These are phyloP conservation scores for Orussus abietinus DNA, from an alignment of 1,140 invertebrate genomes.

Conservation along the genomic window DNA sequence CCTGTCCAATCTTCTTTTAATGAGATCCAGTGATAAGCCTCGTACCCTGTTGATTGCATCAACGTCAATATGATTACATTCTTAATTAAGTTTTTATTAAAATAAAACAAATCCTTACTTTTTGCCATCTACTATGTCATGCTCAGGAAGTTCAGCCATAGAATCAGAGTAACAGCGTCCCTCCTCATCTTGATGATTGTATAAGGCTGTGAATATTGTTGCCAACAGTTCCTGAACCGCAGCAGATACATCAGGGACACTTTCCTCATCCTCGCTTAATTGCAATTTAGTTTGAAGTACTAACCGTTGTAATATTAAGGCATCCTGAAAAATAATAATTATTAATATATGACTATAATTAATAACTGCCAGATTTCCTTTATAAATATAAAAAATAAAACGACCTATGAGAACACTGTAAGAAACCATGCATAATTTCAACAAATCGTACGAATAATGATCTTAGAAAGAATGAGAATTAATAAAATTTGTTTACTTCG, in stretches of 20 bases:
- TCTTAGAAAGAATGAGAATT: conserved; percentile 19
- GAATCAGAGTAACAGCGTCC: conserved; percentile 95
- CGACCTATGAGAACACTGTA: too few relatives aligned
- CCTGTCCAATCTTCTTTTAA: conserved; percentile 79
- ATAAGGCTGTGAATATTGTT: conserved; percentile 88
- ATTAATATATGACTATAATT: neutral
- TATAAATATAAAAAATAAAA: too few relatives aligned
- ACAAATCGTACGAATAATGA: conserved; percentile 3
- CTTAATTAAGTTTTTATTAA: conserved; percentile 3
- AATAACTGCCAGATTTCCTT: too few relatives aligned
- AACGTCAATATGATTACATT: neutral
- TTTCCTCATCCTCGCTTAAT: conserved; percentile 81
- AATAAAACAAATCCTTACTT: conserved; percentile 49
- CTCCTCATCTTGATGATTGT: conserved; percentile 95
- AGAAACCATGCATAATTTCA: too few relatives aligned
- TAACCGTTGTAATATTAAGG: conserved; percentile 85
- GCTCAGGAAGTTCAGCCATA: conserved; percentile 88
- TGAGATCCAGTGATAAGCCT: conserved; percentile 77
- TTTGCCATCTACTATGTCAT: conserved; percentile 72
- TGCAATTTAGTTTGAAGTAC: conserved; percentile 89
- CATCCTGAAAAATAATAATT: conserved; percentile 62
- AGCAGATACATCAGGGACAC: conserved; percentile 80
- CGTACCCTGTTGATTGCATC: too few relatives aligned
- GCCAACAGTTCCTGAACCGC: conserved; percentile 89
- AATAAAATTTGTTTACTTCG: conserved; percentile 17